These are phyloP conservation scores for Drosophila testacea DNA, from an alignment of 2,888 invertebrate genomes.

Conservation along the genomic window DNA sequence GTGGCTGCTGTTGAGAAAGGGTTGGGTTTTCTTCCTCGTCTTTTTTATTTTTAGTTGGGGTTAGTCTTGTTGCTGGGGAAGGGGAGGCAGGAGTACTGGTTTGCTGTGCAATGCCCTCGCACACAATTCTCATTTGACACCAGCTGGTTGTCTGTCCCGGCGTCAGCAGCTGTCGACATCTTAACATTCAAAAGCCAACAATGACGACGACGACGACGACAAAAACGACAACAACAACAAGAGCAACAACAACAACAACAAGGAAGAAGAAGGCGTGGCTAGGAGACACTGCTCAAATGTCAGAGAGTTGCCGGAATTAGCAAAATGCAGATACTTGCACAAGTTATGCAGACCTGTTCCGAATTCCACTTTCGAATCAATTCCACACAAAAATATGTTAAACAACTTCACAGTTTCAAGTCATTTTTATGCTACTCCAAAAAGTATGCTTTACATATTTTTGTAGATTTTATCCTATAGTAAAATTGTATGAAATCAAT, in stretches of 20 bases:
- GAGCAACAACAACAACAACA: slow-evolving; percentile 9
- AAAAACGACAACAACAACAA: slow-evolving; percentile 21
- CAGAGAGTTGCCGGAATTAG: slow-evolving; percentile 71
- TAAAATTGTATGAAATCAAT: background rate
- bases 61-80: background rate
- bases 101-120: slow-evolving; percentile 62
- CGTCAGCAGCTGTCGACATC: slow-evolving; percentile 77
- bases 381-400: background rate
- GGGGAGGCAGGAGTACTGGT: background rate
- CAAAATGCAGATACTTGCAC: slow-evolving; percentile 77
- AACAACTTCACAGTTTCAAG: background rate
- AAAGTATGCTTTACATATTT: background rate
- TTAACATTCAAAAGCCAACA: slow-evolving; percentile 79
- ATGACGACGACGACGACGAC: slow-evolving; percentile 60
- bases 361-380: slow-evolving; percentile 5
- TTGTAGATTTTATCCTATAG: background rate
- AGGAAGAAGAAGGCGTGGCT: slow-evolving; percentile 5
- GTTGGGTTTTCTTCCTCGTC: slow-evolving; percentile 20
- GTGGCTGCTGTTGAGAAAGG: slow-evolving; percentile 35
- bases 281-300: slow-evolving; percentile 59
- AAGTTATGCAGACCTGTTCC: slow-evolving; percentile 12
- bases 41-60: background rate
- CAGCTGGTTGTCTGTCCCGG: slow-evolving; percentile 55
- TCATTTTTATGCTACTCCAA: background rate
- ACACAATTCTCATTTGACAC: slow-evolving; percentile 68